Base-by-base conservation (phyloP, 2,888 invertebrate genomes). In the Hecatera dysodea region DNA sequence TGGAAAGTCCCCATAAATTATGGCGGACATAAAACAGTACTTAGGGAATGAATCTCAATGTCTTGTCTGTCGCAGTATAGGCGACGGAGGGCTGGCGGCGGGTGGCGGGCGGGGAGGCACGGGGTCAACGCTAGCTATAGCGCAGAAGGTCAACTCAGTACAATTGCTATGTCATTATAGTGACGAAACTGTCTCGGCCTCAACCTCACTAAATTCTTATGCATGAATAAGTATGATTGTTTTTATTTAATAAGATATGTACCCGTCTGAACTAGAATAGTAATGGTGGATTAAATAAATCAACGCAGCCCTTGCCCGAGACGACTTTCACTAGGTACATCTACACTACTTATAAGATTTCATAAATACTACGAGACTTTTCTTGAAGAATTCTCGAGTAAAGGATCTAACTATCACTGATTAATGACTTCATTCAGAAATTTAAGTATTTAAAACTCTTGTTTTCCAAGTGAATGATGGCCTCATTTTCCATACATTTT, bases 21-120 rank as follows among this genome's bases (percentile, higher is more conserved):
- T 68, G 46, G 55, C 52, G 44, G 70, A 79, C 72, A 82, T 82
- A 79, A 76, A 80, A 64, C 55, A 60, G 80, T 79, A 82, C 69
- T 76, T 70, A 72, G 67, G 57, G 57, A 76, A 81, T 82, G 67
- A 80, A 81, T 82, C 72, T 80, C 76, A 82, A 82, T 80, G 70
- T 70, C 59, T 75, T 27, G 70, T 60, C 70, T 48, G 61, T 29
- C 67, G 59, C 46, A 46, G 62, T 53, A 52, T 62, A 57, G 55
- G 70, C 70, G 60, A 36, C 53, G 39, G 52, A 42, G 24, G 63
- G 36, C 44, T 0, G 12, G 12, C 11, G 15, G 48, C 22, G 46
- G 67, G 55, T 19, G 3, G 63, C 24, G 55, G 56, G 11, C 3
- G 50, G 22, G n/a, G 44, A 22, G 15, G 3, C 6, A 33, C 44